Conservation (phyloP, 92 coral and sea anemone genomes). For the Galaxea fascicularis region DNA sequence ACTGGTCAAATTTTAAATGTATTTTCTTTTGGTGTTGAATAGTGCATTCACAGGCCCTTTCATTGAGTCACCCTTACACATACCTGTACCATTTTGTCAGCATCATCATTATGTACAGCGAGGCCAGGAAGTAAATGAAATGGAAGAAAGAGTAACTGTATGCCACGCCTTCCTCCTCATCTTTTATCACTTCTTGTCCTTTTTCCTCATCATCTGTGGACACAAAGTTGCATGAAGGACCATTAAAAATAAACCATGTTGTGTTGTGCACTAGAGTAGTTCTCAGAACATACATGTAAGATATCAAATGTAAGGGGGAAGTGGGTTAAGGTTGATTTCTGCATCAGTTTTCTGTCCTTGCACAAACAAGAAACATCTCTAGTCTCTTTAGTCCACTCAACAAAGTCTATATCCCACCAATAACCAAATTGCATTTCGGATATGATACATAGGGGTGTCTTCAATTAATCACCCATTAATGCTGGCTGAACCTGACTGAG, state of each 20-base stretch:
- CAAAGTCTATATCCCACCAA: no score
- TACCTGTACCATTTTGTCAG: constrained; percentile 95
- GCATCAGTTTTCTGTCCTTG: no score
- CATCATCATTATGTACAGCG: constrained; percentile 95
- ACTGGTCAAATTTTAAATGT: no score
- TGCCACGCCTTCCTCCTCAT: constrained; percentile 89
- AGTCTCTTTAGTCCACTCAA: no score
- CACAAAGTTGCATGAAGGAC: neutral
- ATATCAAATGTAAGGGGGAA: no score
- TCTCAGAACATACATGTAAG: neutral
- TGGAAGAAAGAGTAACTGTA: constrained; percentile 98
- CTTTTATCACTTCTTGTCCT: constrained; percentile 77
- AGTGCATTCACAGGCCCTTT: neutral
- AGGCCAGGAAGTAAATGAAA: constrained; percentile 87
- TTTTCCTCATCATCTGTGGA: constrained; percentile 78
- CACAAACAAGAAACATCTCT: no score
- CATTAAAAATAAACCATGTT: neutral
- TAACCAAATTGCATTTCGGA: no score
- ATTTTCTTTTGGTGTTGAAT: no score
- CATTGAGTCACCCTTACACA: neutral
- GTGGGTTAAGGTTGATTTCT: no score
- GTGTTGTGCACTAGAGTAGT: neutral
- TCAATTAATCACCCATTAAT: no score
- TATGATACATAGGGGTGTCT: no score
- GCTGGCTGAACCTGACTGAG: no score